These are phyloP conservation scores for Pitangus sulphuratus DNA, from an alignment of 2,797 vertebrate species.

Conservation along the genomic window DNA sequence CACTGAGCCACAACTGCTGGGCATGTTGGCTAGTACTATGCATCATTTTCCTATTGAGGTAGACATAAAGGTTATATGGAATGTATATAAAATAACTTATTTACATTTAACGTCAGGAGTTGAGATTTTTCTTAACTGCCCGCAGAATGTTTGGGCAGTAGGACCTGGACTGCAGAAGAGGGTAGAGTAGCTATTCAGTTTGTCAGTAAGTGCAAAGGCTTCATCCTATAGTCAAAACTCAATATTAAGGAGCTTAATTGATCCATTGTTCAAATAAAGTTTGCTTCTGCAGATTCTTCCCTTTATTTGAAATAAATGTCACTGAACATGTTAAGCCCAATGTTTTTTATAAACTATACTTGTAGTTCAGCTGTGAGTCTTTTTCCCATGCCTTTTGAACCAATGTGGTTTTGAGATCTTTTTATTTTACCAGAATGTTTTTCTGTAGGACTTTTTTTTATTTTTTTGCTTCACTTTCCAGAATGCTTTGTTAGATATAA, in stretches of 20 bases:
- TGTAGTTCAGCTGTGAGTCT: background rate
- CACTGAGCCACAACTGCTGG: background rate
- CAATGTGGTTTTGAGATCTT: background rate
- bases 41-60: background rate
- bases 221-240: background rate
- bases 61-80: background rate
- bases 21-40: background rate
- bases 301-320: background rate
- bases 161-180: background rate
- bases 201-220: background rate
- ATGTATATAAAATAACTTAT: background rate
- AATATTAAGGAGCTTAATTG: background rate
- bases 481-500: background rate
- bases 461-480: background rate
- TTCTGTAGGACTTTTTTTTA: background rate
- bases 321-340: background rate
- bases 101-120: background rate
- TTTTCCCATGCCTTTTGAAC: background rate
- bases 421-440: background rate
- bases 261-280: background rate
- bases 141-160: fast-evolving
- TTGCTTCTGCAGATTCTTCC: background rate
- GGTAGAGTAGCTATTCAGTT: background rate
- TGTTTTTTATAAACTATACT: background rate
- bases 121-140: background rate